Percentiles rank a stretch among this genome's conserved stretches.
Evolutionary conservation across 2,888 invertebrate species (phyloP).

Genomic region (Escarpia spicata): DNA sequence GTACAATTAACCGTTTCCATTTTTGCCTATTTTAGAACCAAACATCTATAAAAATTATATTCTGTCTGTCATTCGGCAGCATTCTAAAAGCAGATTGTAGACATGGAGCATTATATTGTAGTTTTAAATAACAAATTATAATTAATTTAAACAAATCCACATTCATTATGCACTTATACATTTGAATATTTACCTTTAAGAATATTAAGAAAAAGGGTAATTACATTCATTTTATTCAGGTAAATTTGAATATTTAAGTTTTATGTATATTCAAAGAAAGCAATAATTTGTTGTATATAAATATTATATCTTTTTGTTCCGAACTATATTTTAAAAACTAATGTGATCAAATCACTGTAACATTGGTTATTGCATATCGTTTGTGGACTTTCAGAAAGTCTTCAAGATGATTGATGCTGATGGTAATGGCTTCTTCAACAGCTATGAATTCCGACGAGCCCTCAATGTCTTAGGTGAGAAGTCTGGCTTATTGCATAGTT

Average conservation of each 20-base stretch:
- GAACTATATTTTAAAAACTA: neutral
- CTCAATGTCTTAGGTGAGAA: conserved; percentile 39
- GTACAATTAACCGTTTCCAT: neutral
- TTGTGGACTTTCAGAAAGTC: conserved; percentile 33
- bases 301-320: neutral
- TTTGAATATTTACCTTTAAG: neutral
- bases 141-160: neutral
- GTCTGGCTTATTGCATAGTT: neutral
- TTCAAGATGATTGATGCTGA: conserved; percentile 40
- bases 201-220: no score
- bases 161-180: neutral
- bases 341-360: neutral
- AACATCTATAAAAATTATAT: neutral
- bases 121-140: neutral
- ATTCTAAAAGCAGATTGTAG: neutral
- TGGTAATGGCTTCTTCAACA: conserved; percentile 42
- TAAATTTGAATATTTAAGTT: no score
- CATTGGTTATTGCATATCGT: neutral
- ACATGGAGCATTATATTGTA: neutral
- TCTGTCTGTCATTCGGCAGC: neutral
- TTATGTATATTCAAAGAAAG: no score
- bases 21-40: neutral
- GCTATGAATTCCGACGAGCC: conserved; percentile 41
- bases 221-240: no score
- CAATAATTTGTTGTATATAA: no score